Conservation (phyloP, 2,888 invertebrate genomes). For the Campoletis raptor region DNA sequence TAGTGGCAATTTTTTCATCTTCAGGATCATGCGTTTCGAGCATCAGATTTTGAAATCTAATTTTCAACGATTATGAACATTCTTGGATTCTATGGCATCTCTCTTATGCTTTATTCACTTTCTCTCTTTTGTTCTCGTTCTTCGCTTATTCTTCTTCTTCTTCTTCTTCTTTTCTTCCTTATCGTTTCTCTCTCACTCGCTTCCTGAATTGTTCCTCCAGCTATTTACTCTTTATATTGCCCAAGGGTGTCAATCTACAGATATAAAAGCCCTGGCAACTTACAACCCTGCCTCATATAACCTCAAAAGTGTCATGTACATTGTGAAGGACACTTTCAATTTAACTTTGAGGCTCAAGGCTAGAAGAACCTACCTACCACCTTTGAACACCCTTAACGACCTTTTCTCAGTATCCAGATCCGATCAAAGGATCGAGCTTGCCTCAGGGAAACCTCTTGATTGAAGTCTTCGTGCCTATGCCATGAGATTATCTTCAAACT, state of each 20-base stretch:
- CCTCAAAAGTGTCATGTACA: constrained; percentile 63
- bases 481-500: constrained; percentile 33
- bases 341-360: constrained; percentile 73
- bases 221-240: constrained; percentile 76
- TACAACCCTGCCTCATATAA: not conserved
- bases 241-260: constrained; percentile 24
- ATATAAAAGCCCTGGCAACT: constrained; percentile 47
- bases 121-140: constrained; percentile 12
- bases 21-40: constrained; percentile 51
- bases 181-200: constrained; percentile 44
- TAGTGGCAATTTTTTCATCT: constrained; percentile 74
- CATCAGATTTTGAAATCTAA: constrained; percentile 60
- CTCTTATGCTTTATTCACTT: not conserved
- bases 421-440: constrained; percentile 76
- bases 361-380: constrained; percentile 19
- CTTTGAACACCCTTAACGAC: constrained; percentile 25
- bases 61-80: constrained; percentile 77
- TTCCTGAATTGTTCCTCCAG: constrained; percentile 68
- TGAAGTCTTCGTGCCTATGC: constrained; percentile 68
- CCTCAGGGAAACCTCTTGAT: constrained; percentile 74
- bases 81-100: constrained; percentile 63
- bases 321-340: constrained; percentile 79
- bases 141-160: not conserved
- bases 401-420: constrained; percentile 65
- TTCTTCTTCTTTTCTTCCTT: not conserved